Evolutionary conservation across 2,888 invertebrate genomes (phyloP).

Genomic region (Acanthosepion esculentum): DNA sequence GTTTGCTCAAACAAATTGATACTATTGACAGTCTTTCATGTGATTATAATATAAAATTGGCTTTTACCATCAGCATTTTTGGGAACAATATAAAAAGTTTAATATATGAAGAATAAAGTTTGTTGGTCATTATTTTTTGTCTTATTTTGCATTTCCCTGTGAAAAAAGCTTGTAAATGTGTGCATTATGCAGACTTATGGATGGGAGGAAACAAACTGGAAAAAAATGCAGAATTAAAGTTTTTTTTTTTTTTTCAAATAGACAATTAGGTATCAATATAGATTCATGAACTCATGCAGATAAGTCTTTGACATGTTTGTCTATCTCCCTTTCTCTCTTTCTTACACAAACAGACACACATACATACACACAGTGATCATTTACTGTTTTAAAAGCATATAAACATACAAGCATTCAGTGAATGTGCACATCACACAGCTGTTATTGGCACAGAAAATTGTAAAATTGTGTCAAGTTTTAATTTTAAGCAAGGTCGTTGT

Average conservation of each 20-base stretch:
- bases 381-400: no score
- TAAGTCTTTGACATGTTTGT: background rate
- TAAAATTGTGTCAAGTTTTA: no score
- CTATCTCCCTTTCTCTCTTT: no score
- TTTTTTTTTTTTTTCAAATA: background rate
- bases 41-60: background rate
- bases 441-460: no score
- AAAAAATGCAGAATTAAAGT: background rate
- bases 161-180: background rate
- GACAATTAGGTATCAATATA: background rate
- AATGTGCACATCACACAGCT: no score
- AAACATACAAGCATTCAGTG: no score
- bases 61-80: constrained; percentile 1
- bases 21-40: constrained; percentile 21
- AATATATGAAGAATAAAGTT: background rate
- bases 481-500: no score
- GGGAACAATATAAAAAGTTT: background rate
- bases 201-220: background rate
- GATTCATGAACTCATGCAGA: background rate
- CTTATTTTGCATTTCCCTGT: background rate
- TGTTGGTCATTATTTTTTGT: background rate
- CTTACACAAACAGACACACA: background rate
- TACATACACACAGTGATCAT: background rate
- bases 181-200: background rate
- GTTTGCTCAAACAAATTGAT: background rate